Conservation (phyloP, 1,140 invertebrate genomes). For the Battus philenor region DNA sequence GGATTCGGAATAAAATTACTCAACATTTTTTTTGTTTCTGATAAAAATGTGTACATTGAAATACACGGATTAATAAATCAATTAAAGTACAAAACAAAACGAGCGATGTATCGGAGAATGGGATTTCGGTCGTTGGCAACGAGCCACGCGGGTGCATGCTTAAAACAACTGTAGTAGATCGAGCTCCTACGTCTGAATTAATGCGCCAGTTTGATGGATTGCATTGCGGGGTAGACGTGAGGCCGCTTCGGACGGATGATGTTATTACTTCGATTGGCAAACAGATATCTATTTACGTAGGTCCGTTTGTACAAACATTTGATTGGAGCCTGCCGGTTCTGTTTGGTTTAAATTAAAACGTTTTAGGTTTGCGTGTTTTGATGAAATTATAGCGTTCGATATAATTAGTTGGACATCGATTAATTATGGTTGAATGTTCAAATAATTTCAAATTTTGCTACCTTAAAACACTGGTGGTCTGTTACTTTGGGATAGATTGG, state of each 20-base stretch:
- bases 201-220: constrained; percentile 45
- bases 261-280: constrained; percentile 25
- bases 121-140: constrained; percentile 23
- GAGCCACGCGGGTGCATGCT: constrained; percentile 38
- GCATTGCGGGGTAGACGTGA: constrained; percentile 28
- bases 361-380: constrained; percentile 14
- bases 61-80: too few relatives aligned
- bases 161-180: constrained; percentile 39
- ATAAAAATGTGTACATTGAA: too few relatives aligned
- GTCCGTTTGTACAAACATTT: constrained; percentile 10
- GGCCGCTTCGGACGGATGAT: constrained; percentile 22
- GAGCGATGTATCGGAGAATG: constrained; percentile 30
- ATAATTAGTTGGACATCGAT: too few relatives aligned
- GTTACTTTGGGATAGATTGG: too few relatives aligned
- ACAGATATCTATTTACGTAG: constrained; percentile 17
- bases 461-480: too few relatives aligned
- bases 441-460: too few relatives aligned
- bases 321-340: constrained; percentile 7
- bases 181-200: constrained; percentile 47
- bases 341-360: constrained; percentile 15
- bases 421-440: too few relatives aligned
- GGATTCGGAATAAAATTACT: too few relatives aligned
- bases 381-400: background rate
- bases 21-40: too few relatives aligned
- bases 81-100: constrained; percentile 38